These are phyloP conservation scores for Saimiri boliviensis DNA, from an alignment of 2,113 vertebrate species.

Conservation along the genomic window DNA sequence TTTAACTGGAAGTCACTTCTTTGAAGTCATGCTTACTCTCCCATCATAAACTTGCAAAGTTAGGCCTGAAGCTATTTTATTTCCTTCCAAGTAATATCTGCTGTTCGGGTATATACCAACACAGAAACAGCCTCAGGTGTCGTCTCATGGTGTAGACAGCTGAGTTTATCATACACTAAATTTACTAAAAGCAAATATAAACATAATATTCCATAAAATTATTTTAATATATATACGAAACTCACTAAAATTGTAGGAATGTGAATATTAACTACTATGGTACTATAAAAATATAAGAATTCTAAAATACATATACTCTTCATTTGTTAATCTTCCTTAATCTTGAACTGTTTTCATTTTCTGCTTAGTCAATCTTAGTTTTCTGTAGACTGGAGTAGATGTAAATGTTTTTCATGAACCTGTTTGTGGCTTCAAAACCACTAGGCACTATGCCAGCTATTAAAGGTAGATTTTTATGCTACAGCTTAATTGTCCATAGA, in stretches of 20 bases:
- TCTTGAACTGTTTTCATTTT: neutral
- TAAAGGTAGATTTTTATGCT: slow-evolving; percentile 32
- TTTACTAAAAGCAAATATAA: neutral
- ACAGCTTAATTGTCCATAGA: slow-evolving; percentile 6
- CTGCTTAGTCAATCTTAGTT: neutral
- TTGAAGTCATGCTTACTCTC: neutral
- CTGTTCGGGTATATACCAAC: neutral
- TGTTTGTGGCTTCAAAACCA: slow-evolving; percentile 48
- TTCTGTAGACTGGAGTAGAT: neutral
- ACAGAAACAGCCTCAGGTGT: neutral
- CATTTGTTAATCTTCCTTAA: neutral
- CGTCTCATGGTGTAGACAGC: neutral
- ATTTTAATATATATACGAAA: neutral
- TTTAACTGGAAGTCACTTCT: neutral
- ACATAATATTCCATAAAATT: neutral
- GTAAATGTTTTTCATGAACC: slow-evolving; percentile 43
- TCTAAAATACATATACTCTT: neutral
- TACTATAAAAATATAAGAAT: slow-evolving; percentile 1
- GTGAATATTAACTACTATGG: neutral
- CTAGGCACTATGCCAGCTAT: neutral
- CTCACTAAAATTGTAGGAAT: neutral
- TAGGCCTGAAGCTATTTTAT: neutral
- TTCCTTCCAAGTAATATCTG: neutral
- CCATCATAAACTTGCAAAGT: neutral
- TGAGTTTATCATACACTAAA: neutral